A percentile compares a stretch with the other conserved stretches of the same genome.
Evolutionary conservation across 2,113 vertebrate species (phyloP).

Genomic region (Hemicordylus capensis): DNA sequence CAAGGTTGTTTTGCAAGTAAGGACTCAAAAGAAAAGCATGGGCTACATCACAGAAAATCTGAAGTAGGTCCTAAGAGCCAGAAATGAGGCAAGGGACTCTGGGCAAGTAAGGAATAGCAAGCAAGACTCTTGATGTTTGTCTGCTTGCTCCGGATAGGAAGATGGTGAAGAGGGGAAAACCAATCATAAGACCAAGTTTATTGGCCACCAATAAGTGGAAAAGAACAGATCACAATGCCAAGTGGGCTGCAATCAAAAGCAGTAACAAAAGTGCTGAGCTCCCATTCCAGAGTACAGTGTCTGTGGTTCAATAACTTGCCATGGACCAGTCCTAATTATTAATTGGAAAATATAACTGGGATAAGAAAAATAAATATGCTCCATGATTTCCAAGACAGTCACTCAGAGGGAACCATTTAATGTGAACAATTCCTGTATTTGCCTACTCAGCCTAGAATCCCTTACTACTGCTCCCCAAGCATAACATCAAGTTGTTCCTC

Average conservation of each 20-base stretch:
- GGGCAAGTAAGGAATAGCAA: background rate
- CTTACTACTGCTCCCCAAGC: background rate
- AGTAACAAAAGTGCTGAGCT: background rate
- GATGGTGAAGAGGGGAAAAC: background rate
- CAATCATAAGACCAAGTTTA: background rate
- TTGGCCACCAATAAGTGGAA: background rate
- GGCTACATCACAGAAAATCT: background rate
- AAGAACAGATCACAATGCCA: background rate
- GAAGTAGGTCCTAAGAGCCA: too few species aligned
- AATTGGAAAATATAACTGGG: background rate
- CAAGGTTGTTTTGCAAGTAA: background rate
- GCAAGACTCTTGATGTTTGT: too few species aligned
- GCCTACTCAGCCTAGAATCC: background rate
- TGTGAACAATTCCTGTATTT: background rate
- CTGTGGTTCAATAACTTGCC: background rate
- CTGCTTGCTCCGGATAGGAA: background rate
- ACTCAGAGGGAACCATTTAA: background rate
- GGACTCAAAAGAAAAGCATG: background rate
- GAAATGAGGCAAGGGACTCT: background rate
- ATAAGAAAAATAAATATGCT: background rate
- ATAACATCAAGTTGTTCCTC: background rate
- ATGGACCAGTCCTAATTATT: too few species aligned
- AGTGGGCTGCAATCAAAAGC: background rate
- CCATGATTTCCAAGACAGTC: background rate
- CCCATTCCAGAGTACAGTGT: background rate